These are phyloP conservation scores for Mustela lutreola DNA, from an alignment of 2,113 vertebrate species.

Conservation along the genomic window DNA sequence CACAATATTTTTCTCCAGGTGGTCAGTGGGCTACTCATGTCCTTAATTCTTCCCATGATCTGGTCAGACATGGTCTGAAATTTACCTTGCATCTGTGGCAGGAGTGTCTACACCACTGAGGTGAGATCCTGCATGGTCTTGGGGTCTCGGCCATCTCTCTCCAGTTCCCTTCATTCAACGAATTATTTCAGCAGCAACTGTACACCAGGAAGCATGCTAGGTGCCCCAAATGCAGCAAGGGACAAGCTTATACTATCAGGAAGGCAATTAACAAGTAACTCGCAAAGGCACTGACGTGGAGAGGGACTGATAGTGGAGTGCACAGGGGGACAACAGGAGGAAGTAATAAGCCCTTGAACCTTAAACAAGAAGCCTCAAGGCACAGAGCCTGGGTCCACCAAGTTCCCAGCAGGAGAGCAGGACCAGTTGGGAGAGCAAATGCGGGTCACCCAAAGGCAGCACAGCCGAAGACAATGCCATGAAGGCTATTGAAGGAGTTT, in stretches of 20 bases:
- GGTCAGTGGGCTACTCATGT: neutral
- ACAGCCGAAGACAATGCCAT: rapidly evolving
- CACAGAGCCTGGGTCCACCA: no score
- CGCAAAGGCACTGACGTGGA: neutral
- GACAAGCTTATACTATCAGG: neutral
- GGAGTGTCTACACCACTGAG: neutral
- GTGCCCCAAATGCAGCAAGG: neutral
- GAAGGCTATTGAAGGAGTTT: neutral
- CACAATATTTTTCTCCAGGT: neutral
- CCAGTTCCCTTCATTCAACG: neutral
- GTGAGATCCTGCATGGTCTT: neutral
- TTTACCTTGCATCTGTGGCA: neutral
- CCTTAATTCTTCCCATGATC: neutral
- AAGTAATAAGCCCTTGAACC: neutral
- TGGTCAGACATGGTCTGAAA: neutral
- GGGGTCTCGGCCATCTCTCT: neutral
- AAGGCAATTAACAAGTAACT: neutral
- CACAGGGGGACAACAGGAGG: neutral
- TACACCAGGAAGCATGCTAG: neutral
- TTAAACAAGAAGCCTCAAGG: neutral
- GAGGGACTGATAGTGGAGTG: neutral
- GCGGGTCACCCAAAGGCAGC: neutral
- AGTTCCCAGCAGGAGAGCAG: neutral
- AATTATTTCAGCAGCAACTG: neutral
- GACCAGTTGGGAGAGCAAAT: neutral